Percentiles rank a stretch among this genome's conserved stretches.
Evolutionary conservation across 2,797 vertebrate genomes (phyloP).

Genomic region (Corythornis leucogaster): DNA sequence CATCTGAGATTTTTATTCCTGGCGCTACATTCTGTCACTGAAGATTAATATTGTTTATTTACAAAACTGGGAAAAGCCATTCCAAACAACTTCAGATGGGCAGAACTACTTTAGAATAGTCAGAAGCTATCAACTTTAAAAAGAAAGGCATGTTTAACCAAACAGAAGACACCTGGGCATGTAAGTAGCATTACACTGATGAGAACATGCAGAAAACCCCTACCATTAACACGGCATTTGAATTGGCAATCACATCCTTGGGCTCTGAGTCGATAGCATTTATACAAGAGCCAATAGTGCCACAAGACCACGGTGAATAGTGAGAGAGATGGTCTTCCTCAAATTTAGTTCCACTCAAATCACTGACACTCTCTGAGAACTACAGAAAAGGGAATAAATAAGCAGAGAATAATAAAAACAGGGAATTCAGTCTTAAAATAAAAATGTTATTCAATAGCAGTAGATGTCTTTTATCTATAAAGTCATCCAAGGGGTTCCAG

Average conservation of each 20-base stretch:
- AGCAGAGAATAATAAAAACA: conserved; percentile 4
- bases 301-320: conserved; percentile 97
- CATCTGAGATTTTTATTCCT: neutral
- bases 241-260: conserved; percentile 85
- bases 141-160: neutral
- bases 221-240: conserved; percentile 85
- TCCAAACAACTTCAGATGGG: neutral
- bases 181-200: conserved; percentile 26
- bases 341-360: conserved; percentile 87
- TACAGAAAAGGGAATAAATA: conserved; percentile 68
- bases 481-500: neutral
- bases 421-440: neutral
- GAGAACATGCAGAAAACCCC: conserved; percentile 61
- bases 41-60: neutral
- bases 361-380: conserved; percentile 86
- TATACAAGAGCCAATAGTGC: conserved; percentile 89
- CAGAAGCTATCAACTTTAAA: neutral
- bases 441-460: too few species aligned
- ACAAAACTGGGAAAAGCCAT: neutral
- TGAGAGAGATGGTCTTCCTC: conserved; percentile 89
- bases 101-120: neutral
- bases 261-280: conserved; percentile 90
- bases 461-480: neutral
- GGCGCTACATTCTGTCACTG: neutral
- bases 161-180: conserved; percentile 42